Conservation (phyloP, 2,797 vertebrate genomes). For the Salmo trutta region DNA sequence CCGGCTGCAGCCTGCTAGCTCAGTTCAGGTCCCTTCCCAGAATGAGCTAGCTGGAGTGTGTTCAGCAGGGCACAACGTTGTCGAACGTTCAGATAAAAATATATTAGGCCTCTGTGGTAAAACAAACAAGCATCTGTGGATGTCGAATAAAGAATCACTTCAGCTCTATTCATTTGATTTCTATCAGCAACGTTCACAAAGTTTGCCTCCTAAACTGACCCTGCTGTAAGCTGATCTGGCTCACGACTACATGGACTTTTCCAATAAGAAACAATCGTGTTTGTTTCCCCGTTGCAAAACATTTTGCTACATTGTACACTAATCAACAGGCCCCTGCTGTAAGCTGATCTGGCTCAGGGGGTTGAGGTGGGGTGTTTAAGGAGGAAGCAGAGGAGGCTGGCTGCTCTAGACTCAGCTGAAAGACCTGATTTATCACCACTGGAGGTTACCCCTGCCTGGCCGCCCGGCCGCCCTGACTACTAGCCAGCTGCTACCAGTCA, state of each 20-base stretch:
- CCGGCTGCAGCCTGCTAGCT: not conserved
- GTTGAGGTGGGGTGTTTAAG: conserved; percentile 10
- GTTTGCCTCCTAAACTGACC: not conserved
- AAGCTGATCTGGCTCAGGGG: conserved; percentile 33
- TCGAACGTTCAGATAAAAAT: not conserved
- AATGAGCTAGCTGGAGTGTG: not conserved
- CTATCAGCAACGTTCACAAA: not conserved
- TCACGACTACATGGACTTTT: not conserved
- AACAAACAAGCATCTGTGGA: not conserved
- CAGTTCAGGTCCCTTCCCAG: not conserved
- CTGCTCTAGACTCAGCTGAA: conserved; percentile 26
- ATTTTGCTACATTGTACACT: not conserved
- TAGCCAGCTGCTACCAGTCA: conserved; percentile 54
- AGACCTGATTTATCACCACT: conserved; percentile 41
- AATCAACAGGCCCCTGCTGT: not conserved
- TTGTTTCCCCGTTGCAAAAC: not conserved
- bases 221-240: not conserved
- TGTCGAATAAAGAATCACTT: not conserved
- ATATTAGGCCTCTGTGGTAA: not conserved
- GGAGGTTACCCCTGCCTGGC: conserved; percentile 19
- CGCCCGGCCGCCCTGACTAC: conserved; percentile 15
- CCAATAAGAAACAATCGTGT: not conserved
- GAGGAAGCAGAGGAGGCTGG: conserved; percentile 6
- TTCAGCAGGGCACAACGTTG: not conserved
- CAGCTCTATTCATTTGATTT: not conserved